A percentile compares a stretch with the other conserved stretches of the same genome.
These are phyloP conservation scores for Tychaedon coryphoeus DNA, from an alignment of 2,113 vertebrate species.

Conservation along the genomic window DNA sequence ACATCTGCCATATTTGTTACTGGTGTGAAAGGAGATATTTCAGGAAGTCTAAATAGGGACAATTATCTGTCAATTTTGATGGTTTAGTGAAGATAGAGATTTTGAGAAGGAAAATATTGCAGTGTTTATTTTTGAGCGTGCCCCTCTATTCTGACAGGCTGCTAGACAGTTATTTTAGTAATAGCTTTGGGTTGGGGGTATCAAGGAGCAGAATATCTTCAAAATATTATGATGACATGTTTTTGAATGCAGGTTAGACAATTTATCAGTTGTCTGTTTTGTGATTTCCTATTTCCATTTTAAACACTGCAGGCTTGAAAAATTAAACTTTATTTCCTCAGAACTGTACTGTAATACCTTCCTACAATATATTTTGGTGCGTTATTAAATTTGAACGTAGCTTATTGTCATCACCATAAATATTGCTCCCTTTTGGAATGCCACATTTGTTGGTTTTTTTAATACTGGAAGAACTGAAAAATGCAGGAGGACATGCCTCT, in stretches of 20 bases:
- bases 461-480: neutral
- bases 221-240: neutral
- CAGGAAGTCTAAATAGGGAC: neutral
- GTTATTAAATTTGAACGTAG: neutral
- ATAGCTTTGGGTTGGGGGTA: neutral
- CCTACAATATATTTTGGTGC: neutral
- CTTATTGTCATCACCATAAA: neutral
- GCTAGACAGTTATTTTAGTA: neutral
- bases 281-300: neutral
- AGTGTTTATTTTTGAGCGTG: neutral
- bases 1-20: neutral
- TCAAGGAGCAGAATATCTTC: neutral
- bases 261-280: neutral
- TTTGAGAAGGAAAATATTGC: neutral
- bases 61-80: neutral
- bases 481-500: neutral
- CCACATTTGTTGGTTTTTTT: neutral
- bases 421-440: neutral
- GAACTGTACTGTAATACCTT: neutral
- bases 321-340: neutral
- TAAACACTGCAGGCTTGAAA: neutral
- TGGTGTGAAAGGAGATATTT: neutral
- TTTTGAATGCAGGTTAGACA: neutral
- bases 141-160: neutral
- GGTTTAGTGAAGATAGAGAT: neutral